Base-by-base conservation (phyloP, 2,113 vertebrate species). In the human region DNA sequence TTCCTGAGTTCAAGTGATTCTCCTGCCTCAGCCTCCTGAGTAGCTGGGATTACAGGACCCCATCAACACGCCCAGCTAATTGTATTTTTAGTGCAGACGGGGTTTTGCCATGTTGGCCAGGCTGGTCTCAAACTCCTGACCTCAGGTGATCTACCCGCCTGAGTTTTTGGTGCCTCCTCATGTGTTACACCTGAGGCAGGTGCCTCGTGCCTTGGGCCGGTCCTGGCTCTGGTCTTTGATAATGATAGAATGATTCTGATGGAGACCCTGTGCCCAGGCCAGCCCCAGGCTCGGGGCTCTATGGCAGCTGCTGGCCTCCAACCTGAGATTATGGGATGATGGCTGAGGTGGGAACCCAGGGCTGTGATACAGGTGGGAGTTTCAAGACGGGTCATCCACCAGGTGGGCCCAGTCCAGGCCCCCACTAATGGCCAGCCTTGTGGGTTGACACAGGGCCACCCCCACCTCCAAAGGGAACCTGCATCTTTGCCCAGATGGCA, bases 201-300 rank as follows among this genome's bases (percentile, higher is more conserved):
- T 6, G 0, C 8, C 23, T 40, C 1, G 0, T 20, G 12, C 27
- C 57, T 75, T 40, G 10, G 72, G 78, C 30, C n/a, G 40, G 96
- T 72, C 96, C 30, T 82, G 73, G 38, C 38, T 55, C 92, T 38
- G 32, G 6, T 40, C 61, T 64, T 52, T 18, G 10, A 25, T 8
- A 13, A 43, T 8, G 27, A 22, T 2, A 61, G 55, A 59, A 11
- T 8, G 23, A 73, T 30, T 18, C 18, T 9, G 25, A 0, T 9
- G 1, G 6, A 11, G 32, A 1, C 50, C 23, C 11, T 22, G 27
- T 6, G 40, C 6, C 27, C 8, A 7, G 13, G 35, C 50, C n/a
- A 7, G 11, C 20, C 25, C 38, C 38, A 40, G 59, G 18, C 61
- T 18, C 59, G 13, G 52, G 76, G 35, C 61, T 48, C 18, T 13